These are phyloP conservation scores for Aphelenchoides besseyi DNA, from an alignment of 1,140 invertebrate genomes.

Conservation along the genomic window DNA sequence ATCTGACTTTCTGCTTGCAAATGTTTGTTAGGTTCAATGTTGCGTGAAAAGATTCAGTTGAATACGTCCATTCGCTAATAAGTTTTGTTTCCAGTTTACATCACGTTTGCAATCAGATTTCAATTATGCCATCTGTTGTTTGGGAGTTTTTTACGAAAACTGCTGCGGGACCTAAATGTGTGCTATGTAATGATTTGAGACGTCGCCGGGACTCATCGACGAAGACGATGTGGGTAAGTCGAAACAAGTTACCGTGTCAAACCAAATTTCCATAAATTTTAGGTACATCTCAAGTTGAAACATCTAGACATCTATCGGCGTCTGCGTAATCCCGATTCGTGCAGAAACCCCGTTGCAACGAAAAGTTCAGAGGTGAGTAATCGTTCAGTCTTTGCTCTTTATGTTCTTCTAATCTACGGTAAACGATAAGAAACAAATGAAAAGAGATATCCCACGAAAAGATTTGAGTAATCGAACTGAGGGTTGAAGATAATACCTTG, in stretches of 20 bases:
- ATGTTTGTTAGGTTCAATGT: no score
- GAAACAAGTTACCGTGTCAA: not conserved
- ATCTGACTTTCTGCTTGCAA: no score
- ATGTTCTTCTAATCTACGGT: not conserved
- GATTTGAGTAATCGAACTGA: no score
- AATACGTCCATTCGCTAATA: no score
- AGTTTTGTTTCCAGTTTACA: no score
- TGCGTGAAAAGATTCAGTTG: no score
- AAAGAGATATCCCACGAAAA: no score
- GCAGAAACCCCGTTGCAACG: not conserved
- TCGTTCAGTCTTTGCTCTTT: not conserved
- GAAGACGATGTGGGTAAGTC: constrained; percentile 21
- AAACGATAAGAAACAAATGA: no score
- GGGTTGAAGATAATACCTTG: no score
- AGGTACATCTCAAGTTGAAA: constrained; percentile 19
- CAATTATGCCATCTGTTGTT: constrained; percentile 15
- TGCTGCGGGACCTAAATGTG: constrained; percentile 14
- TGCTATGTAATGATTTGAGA: constrained; percentile 23
- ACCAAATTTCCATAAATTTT: not conserved
- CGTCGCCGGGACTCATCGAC: constrained; percentile 16
- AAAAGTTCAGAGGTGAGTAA: constrained; percentile 2
- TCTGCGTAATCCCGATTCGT: not conserved
- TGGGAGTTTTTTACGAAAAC: constrained; percentile 15
- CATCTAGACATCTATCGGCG: constrained; percentile 9
- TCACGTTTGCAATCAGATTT: not conserved